phyloP scores from a whole-genome alignment of 2,888 invertebrate species.

The Drosophila multiciliata region DNA sequence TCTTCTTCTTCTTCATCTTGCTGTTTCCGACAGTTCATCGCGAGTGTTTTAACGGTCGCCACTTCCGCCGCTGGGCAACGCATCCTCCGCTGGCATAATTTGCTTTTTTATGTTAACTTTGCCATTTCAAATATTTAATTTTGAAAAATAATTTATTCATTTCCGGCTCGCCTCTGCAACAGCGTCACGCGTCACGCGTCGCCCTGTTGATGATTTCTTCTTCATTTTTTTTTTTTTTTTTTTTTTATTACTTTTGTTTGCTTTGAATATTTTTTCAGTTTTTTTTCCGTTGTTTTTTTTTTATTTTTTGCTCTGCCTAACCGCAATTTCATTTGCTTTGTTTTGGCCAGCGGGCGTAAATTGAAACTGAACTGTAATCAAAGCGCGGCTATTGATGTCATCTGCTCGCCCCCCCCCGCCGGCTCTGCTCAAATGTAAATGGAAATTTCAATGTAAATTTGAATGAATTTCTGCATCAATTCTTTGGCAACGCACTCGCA shows the following conservation, averaged over 20 bases:
- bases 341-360: constrained; percentile 61
- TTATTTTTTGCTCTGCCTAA: constrained; percentile 23
- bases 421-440: constrained; percentile 63
- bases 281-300: constrained; percentile 1
- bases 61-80: constrained; percentile 66
- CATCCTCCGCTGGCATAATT: constrained; percentile 67
- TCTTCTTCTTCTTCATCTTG: constrained; percentile 24
- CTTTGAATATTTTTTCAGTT: constrained; percentile 19
- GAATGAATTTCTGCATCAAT: constrained; percentile 72
- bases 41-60: constrained; percentile 78
- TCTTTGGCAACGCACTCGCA: constrained; percentile 51
- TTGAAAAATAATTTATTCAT: constrained; percentile 79
- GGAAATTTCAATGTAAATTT: constrained; percentile 65
- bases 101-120: constrained; percentile 77
- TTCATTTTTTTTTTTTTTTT: constrained; percentile 14
- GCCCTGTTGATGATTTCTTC: constrained; percentile 55
- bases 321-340: constrained; percentile 68
- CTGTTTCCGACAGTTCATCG: constrained; percentile 78
- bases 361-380: constrained; percentile 79
- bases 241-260: constrained; percentile 13
- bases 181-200: constrained; percentile 29
- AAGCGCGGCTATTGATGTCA: constrained; percentile 76
- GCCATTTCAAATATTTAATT: constrained; percentile 68
- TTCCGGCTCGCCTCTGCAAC: constrained; percentile 60
- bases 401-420: constrained; percentile 16